Conservation (phyloP, 2,113 vertebrate species). For the Bufo bufo region DNA sequence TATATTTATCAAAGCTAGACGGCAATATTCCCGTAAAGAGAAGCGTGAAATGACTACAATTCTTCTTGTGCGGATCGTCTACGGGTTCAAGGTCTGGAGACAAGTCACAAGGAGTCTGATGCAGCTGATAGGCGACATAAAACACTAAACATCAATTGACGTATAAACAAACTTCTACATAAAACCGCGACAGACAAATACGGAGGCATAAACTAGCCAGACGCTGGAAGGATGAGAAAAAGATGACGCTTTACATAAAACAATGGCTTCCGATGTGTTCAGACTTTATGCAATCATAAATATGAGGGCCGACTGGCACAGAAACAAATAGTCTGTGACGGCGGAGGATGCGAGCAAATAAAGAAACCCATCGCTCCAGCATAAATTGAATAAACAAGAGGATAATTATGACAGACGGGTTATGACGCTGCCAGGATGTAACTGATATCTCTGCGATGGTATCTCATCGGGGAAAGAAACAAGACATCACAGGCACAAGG, state of each 20-base stretch:
- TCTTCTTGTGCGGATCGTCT: slow-evolving; percentile 11
- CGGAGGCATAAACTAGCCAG: slow-evolving; percentile 23
- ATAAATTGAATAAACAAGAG: slow-evolving; percentile 28
- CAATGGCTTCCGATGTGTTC: slow-evolving; percentile 12
- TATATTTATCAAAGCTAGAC: slow-evolving; percentile 3
- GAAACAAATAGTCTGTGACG: slow-evolving; percentile 30
- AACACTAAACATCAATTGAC: slow-evolving; percentile 33
- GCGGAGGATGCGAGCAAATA: not conserved
- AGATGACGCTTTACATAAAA: slow-evolving; percentile 46
- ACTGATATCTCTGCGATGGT: not conserved
- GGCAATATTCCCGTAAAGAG: slow-evolving; percentile 13
- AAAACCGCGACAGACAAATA: slow-evolving; percentile 28
- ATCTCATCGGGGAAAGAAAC: not conserved
- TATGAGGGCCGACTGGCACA: slow-evolving; percentile 1
- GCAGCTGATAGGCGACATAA: slow-evolving; percentile 27
- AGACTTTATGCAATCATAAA: slow-evolving; percentile 31
- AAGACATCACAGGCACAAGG: not conserved
- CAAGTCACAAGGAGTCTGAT: slow-evolving; percentile 22
- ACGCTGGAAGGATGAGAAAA: not conserved
- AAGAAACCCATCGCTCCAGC: not conserved
- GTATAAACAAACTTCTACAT: slow-evolving; percentile 41
- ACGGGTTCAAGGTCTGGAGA: slow-evolving; percentile 22
- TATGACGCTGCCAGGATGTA: not conserved
- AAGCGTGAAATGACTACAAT: slow-evolving; percentile 3
- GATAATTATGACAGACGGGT: slow-evolving; percentile 37